Evolutionary conservation across 2,113 vertebrate genomes (phyloP), one percentile per base, ranked within the genome.

Genomic region (Corythornis cristatus): DNA sequence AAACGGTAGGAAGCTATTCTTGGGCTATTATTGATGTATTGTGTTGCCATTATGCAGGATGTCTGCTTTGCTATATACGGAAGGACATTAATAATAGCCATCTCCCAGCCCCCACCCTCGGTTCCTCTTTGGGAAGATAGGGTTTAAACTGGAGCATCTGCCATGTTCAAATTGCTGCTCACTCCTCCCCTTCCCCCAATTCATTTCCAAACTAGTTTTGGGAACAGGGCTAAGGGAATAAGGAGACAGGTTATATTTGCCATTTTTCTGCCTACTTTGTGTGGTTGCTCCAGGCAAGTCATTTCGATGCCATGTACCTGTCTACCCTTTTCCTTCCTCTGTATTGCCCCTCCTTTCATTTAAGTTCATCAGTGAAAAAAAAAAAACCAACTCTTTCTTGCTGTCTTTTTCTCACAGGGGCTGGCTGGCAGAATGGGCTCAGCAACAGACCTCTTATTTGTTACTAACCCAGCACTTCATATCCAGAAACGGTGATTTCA

Each of bases 1-100:
- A 95, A 95, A 29, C 18, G 46, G 82, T 95, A 89, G 91, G 87
- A 93, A 96, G 90, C 76, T 92, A 91, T 97, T 97, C 93, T 91
- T 95, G 83, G 89, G 71, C 89, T 70, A 84, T 94, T 97, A 94
- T 88, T 90, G 93, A 94, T 87, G 83, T 88, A 92, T 91, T 95
- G 68, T 93, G 90, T 86, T 95, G 81, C 87, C 93, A 86, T 95
- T 96, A 89, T 94, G 76, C 89, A 65, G 71, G 68, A 81, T 90
- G 70, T 73, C 93, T 95, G 86, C 91, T 96, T 94, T 92, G 88
- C 95, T 97, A 96, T 82, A 51, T 85, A 81, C 68, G 43, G 68
- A 94, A 80, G 78, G 86, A 70, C 54, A 85, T 75, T 90, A 94
- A 93, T 95, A 96, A 96, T 91, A 84, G 83, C 91, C 94, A 82